These are phyloP conservation scores for Erebia epiphron DNA, from an alignment of 2,888 invertebrate species.

Conservation along the genomic window DNA sequence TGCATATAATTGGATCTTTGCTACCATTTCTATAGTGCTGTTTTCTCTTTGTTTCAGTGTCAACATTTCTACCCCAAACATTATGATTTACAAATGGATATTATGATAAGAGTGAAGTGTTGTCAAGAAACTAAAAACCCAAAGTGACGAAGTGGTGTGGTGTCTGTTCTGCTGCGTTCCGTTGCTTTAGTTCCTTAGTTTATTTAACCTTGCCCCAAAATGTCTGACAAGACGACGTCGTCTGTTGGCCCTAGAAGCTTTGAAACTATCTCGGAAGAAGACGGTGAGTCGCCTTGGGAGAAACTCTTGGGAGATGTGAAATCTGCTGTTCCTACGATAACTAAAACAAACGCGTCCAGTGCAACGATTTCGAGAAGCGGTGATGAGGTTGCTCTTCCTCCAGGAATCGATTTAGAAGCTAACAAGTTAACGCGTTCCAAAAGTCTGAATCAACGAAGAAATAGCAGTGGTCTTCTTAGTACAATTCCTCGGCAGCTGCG, in stretches of 20 bases:
- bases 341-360: constrained; percentile 74
- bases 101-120: constrained; percentile 83
- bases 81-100: constrained; percentile 84
- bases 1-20: neutral
- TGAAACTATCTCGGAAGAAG: constrained; percentile 80
- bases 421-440: constrained; percentile 74
- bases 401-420: constrained; percentile 64
- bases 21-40: constrained; percentile 7
- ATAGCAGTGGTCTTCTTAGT: constrained; percentile 79
- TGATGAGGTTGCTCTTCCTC: constrained; percentile 64
- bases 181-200: constrained; percentile 49
- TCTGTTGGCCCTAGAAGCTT: constrained; percentile 78
- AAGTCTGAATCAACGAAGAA: constrained; percentile 76
- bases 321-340: constrained; percentile 73
- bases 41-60: constrained; percentile 77
- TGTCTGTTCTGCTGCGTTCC: constrained; percentile 79
- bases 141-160: constrained; percentile 81
- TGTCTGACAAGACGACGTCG: constrained; percentile 79
- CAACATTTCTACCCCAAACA: constrained; percentile 83
- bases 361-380: constrained; percentile 62
- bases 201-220: constrained; percentile 48
- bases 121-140: constrained; percentile 83
- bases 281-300: constrained; percentile 76
- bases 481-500: constrained; percentile 80
- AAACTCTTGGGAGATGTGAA: constrained; percentile 75